Evolutionary conservation across 1,140 invertebrate species (phyloP).

Genomic region (Anthonomus grandis): DNA sequence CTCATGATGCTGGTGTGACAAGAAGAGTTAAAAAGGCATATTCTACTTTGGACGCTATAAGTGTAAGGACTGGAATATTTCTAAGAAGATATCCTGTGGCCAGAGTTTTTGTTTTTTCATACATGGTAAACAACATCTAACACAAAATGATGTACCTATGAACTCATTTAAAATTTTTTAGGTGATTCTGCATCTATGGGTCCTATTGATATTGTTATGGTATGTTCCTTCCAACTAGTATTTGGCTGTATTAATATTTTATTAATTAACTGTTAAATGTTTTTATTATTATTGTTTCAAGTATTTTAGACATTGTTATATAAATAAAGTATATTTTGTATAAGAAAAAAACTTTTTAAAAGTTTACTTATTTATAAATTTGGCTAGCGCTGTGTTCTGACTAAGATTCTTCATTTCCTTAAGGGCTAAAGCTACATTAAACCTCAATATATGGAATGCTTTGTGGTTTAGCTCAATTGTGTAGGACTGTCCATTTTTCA

Average conservation of each 20-base stretch:
- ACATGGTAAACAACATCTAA: constrained; percentile 47
- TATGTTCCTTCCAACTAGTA: constrained; percentile 37
- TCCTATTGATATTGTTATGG: constrained; percentile 61
- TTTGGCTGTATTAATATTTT: constrained; percentile 2
- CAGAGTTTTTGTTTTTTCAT: constrained; percentile 72
- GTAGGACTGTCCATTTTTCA: constrained; percentile 32
- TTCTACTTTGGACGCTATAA: constrained; percentile 71
- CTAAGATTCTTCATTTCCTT: constrained; percentile 30
- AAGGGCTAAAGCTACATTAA: constrained; percentile 36
- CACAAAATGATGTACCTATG: not conserved
- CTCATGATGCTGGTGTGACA: constrained; percentile 73
- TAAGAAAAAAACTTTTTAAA: not conserved
- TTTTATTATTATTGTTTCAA: constrained; percentile 10
- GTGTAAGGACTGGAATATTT: constrained; percentile 75
- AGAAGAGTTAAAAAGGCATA: constrained; percentile 77
- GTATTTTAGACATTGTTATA: constrained; percentile 12
- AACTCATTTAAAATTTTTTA: constrained; percentile 43
- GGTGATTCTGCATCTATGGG: constrained; percentile 69
- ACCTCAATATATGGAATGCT: constrained; percentile 37
- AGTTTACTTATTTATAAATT: constrained; percentile 1
- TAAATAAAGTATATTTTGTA: constrained; percentile 11
- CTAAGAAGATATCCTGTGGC: constrained; percentile 76
- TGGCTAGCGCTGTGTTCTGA: constrained; percentile 8
- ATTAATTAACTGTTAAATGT: constrained; percentile 1
- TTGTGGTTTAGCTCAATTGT: constrained; percentile 32